Evolutionary conservation across 2,888 invertebrate species (phyloP).

Genomic region (Pogonocherus hispidulus): DNA sequence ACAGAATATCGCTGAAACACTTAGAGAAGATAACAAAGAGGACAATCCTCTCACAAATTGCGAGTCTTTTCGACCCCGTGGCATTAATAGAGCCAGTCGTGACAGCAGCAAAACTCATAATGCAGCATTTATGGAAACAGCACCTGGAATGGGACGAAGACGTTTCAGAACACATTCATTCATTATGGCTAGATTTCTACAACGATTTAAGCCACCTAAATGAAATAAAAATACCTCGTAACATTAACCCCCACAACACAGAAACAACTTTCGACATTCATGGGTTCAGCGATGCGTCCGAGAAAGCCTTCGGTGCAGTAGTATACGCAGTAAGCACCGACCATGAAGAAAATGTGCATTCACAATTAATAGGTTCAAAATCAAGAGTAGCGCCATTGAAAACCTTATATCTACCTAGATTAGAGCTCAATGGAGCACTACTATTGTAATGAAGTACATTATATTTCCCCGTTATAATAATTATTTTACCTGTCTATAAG

Average conservation of each 20-base stretch:
- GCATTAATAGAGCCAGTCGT: not conserved
- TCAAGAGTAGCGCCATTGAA: conserved; percentile 18
- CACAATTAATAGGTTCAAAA: conserved; percentile 9
- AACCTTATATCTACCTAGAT: not conserved
- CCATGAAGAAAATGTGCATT: no score
- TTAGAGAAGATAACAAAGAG: not conserved
- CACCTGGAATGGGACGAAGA: not conserved
- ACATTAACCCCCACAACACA: not conserved
- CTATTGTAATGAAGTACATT: no score
- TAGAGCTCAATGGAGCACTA: conserved; percentile 11
- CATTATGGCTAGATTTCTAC: not conserved
- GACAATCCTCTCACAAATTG: not conserved
- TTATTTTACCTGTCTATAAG: no score
- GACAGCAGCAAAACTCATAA: not conserved
- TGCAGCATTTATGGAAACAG: not conserved
- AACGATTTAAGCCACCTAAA: not conserved
- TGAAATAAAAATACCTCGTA: not conserved
- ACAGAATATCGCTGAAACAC: no score
- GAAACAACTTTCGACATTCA: not conserved
- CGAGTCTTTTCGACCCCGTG: not conserved
- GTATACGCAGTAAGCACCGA: no score
- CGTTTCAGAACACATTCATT: not conserved
- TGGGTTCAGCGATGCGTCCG: conserved; percentile 15
- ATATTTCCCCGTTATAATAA: no score
- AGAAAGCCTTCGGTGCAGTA: conserved; percentile 10